Evolutionary conservation across 1,140 invertebrate species (phyloP), one percentile per base, ranked within the genome.

Genomic region (Pectinophora gossypiella): DNA sequence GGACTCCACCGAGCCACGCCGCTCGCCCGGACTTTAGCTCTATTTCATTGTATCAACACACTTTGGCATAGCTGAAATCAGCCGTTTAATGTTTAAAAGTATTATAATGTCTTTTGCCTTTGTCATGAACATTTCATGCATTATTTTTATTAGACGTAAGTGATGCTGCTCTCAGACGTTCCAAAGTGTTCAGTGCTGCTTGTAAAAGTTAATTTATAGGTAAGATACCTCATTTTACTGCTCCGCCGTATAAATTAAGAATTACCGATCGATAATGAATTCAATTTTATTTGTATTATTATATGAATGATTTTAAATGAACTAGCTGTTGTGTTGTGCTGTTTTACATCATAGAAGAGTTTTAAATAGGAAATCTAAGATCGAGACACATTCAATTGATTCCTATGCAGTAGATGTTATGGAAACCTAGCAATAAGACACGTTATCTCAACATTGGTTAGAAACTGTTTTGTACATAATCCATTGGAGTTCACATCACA

Each of bases 1-100:
- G 64, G 63, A 63, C 40, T 52, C 44, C 23, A 40, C 42, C 61
- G 59, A 71, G 54, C 48, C 53, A 54, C 45, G 27, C 52, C 35
- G 40, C 12, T 47, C 21, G 40, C 42, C 50, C 45, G 19, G 51
- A 54, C 35, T 6, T 48, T 27, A 20, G 43, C 13, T 40, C 23
- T 27, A 6, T 27, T 6, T 12, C 5, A 27, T 6, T 27, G 12
- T 27, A 12, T 6, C 5, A 27, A 27, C 23, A 27, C 12, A 6
- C 23, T 27, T 27, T 27, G 5, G 23, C 12, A 12, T 12, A 27
- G 12, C 5, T 27, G 23, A 5, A 12, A 27, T 27, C 5, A 12
- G 12, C 5, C 12, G 12, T 27, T 6, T 12, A 6, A 12, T 5
- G 23, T 6, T 27, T 12, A 6, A 27, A 12, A 6, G 12, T 6